Conservation (phyloP, 2,113 vertebrate species). For the Sciurus niger region DNA sequence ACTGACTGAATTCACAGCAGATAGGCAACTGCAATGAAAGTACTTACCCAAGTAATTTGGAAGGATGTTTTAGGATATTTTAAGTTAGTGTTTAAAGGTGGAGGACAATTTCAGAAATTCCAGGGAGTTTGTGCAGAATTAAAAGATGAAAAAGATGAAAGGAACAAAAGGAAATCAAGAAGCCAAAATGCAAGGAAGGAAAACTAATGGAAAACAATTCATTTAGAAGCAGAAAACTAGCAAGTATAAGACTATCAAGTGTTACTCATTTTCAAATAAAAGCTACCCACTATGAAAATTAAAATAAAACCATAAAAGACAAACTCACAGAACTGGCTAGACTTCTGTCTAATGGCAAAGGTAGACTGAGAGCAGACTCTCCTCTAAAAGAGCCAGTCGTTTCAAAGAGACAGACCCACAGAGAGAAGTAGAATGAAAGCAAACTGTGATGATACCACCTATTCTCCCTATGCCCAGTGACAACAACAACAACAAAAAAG, state of each 20-base stretch:
- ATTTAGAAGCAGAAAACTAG: not conserved
- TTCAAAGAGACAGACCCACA: not conserved
- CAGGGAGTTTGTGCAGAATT: not conserved
- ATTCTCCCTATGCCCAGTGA: no score
- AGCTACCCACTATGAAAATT: not conserved
- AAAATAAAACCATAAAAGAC: not conserved
- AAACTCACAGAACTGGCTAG: not conserved
- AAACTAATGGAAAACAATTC: not conserved
- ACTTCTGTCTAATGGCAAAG: not conserved
- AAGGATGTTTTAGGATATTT: not conserved
- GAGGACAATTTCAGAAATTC: not conserved
- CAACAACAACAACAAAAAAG: no score
- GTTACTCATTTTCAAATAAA: not conserved
- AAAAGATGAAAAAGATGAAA: not conserved
- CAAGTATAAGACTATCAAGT: not conserved
- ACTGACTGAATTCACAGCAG: not conserved
- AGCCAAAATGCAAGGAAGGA: not conserved
- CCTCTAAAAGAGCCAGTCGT: not conserved
- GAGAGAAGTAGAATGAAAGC: not conserved
- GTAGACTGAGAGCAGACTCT: not conserved
- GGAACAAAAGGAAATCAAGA: not conserved
- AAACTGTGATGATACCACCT: not conserved
- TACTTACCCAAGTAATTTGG: not conserved
- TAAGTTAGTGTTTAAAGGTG: not conserved
- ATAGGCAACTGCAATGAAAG: not conserved